Percentiles rank a stretch among this genome's conserved stretches.
Evolutionary conservation across 1,140 invertebrate genomes (phyloP).

Genomic region (Bombyx mori): ASM3026992v2 NC_085126.1:8570501-8571000

Average conservation of each 20-base stretch:
- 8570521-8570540: neutral
- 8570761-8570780: too few relatives aligned
- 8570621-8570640: neutral
- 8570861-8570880: too few relatives aligned
- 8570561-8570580: neutral
- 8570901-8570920: neutral
- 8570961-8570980: neutral
- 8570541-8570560: neutral
- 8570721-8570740: too few relatives aligned
- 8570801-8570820: too few relatives aligned
- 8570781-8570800: too few relatives aligned
- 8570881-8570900: too few relatives aligned
- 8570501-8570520: neutral
- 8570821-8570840: too few relatives aligned
- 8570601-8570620: neutral
- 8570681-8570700: too few relatives aligned
- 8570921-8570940: neutral
- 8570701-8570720: too few relatives aligned
- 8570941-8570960: neutral
- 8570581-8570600: neutral
- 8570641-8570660: neutral
- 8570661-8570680: neutral
- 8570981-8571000: neutral
- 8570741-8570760: too few relatives aligned
- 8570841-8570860: too few relatives aligned